Percentiles rank a stretch among this genome's conserved stretches.
Conservation (phyloP, 2,797 vertebrate genomes). For the Ibycter americanus region DNA sequence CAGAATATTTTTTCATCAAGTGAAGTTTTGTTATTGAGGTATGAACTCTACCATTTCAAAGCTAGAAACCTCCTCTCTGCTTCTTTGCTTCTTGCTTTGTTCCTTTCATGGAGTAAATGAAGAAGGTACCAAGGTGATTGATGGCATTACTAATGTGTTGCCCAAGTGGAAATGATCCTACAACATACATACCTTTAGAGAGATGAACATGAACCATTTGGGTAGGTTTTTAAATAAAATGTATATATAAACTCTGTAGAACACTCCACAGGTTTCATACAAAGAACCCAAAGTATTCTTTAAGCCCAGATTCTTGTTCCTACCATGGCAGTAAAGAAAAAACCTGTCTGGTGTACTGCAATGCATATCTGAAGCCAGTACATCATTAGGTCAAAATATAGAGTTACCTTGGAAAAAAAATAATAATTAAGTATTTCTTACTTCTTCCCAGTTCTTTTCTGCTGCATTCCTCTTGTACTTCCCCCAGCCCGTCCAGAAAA, state of each 20-base stretch:
- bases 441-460: not conserved
- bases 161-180: not conserved
- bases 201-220: not conserved
- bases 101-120: not conserved
- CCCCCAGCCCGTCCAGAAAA: not conserved
- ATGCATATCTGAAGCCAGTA: not conserved
- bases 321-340: not conserved
- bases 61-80: not conserved
- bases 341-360: not conserved
- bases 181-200: not conserved
- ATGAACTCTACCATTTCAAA: not conserved
- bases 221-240: not conserved
- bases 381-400: not conserved
- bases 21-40: not conserved
- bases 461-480: not conserved
- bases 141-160: not conserved
- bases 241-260: not conserved
- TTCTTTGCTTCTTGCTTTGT: not conserved
- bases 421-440: not conserved
- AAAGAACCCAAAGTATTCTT: not conserved
- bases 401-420: not conserved
- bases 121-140: rapidly evolving
- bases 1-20: not conserved
- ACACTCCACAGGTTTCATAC: not conserved
- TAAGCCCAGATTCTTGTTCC: not conserved